A percentile compares a stretch with the other conserved stretches of the same genome.
These are phyloP conservation scores for Agrotis exclamationis DNA, from an alignment of 2,888 invertebrate genomes.

Conservation along the genomic window DNA sequence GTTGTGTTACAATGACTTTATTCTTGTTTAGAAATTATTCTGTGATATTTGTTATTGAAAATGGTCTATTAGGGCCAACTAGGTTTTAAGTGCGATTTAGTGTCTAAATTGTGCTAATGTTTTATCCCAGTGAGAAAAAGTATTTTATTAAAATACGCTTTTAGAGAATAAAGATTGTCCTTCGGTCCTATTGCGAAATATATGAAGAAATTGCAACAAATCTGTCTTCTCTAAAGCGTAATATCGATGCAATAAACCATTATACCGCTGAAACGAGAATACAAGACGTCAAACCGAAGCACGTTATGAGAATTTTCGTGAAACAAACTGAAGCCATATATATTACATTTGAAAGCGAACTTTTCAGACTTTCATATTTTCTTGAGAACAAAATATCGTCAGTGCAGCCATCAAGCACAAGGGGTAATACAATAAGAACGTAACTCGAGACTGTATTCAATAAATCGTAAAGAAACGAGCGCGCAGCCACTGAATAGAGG, in stretches of 20 bases:
- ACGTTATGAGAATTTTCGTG: neutral
- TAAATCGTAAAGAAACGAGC: constrained; percentile 42
- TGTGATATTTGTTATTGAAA: too few species aligned
- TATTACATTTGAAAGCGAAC: neutral
- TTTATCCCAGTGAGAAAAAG: neutral
- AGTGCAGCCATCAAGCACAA: constrained; percentile 10
- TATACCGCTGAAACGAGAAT: neutral
- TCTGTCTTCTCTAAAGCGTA: neutral
- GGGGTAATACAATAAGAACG: constrained; percentile 13
- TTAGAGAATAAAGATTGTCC: too few species aligned
- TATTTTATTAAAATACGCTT: neutral
- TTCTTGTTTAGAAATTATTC: neutral
- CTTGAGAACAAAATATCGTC: neutral
- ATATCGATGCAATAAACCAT: neutral
- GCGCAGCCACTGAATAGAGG: constrained; percentile 21
- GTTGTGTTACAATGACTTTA: neutral
- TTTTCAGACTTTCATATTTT: constrained; percentile 9
- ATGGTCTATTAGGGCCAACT: neutral
- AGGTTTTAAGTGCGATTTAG: neutral
- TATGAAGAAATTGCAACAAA: neutral
- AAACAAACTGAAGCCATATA: neutral
- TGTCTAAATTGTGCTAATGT: neutral
- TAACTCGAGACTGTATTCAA: constrained; percentile 43
- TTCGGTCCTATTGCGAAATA: neutral
- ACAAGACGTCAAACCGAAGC: constrained; percentile 1